These are phyloP conservation scores for Himalopsyche tibetana DNA, from an alignment of 2,888 invertebrate genomes.

Conservation along the genomic window DNA sequence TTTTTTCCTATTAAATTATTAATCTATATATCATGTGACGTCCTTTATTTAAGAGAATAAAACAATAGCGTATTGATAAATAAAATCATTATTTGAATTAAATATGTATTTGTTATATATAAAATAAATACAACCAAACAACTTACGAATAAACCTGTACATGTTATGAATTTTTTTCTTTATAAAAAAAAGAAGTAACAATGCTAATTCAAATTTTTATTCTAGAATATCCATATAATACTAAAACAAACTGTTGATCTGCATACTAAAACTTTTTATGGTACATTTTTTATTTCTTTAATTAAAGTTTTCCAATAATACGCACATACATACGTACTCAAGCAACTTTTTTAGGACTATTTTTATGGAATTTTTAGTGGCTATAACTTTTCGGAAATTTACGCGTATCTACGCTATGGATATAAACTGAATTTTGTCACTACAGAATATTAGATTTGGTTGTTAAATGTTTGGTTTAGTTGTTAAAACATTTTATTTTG, in stretches of 20 bases:
- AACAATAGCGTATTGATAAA: too few relatives aligned
- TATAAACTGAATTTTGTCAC: constrained; percentile 10
- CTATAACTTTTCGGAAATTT: constrained; percentile 17
- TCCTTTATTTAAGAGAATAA: too few relatives aligned
- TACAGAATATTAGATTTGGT: not conserved
- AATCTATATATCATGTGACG: too few relatives aligned
- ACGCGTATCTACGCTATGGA: not conserved
- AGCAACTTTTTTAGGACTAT: constrained; percentile 28
- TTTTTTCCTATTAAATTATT: too few relatives aligned
- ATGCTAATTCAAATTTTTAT: not conserved
- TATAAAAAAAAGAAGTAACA: not conserved
- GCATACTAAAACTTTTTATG: constrained; percentile 20
- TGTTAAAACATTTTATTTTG: constrained; percentile 8
- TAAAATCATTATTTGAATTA: too few relatives aligned
- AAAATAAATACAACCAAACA: too few relatives aligned
- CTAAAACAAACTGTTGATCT: constrained; percentile 34
- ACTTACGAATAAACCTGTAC: too few relatives aligned
- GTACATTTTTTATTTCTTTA: constrained; percentile 20
- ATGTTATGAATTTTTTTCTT: too few relatives aligned
- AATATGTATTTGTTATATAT: too few relatives aligned
- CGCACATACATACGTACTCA: not conserved
- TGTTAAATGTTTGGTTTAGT: constrained; percentile 11
- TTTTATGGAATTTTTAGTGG: constrained; percentile 5
- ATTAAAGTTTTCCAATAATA: constrained; percentile 34
- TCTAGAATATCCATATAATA: not conserved